Conservation (phyloP, 2,797 vertebrate genomes). For the Decapterus maruadsi region DNA sequence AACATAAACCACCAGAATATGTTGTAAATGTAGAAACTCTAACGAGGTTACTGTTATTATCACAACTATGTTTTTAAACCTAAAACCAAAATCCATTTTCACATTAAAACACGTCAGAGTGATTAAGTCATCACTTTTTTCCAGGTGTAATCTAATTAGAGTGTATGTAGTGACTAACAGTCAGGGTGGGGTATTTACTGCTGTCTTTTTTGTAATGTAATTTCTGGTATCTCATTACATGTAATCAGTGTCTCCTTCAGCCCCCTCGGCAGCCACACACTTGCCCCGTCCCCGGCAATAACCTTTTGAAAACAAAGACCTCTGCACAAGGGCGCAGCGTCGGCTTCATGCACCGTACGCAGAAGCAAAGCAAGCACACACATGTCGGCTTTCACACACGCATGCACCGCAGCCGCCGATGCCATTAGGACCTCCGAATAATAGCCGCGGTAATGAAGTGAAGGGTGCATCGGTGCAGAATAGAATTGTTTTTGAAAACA, state of each 20-base stretch:
- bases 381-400: conserved; percentile 23
- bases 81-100: conserved; percentile 43
- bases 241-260: conserved; percentile 52
- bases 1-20: conserved; percentile 40
- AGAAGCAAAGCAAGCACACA: conserved; percentile 5
- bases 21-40: conserved; percentile 29
- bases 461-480: conserved; percentile 67
- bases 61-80: conserved; percentile 22
- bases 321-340: conserved; percentile 44
- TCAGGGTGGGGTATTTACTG: conserved; percentile 21
- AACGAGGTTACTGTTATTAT: conserved; percentile 31
- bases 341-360: conserved; percentile 21
- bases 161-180: conserved; percentile 13
- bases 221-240: conserved; percentile 69
- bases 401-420: conserved; percentile 24
- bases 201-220: conserved; percentile 46
- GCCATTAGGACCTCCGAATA: conserved; percentile 68
- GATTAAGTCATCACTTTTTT: conserved; percentile 32
- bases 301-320: conserved; percentile 60
- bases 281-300: conserved; percentile 23
- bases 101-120: conserved; percentile 31
- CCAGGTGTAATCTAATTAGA: conserved; percentile 44
- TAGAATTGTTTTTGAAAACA: conserved; percentile 70
- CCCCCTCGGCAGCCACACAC: conserved; percentile 15
- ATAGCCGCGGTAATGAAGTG: conserved; percentile 75